Base-by-base conservation (phyloP, 2,888 invertebrate genomes). In the Drosophila mimetica region DNA sequence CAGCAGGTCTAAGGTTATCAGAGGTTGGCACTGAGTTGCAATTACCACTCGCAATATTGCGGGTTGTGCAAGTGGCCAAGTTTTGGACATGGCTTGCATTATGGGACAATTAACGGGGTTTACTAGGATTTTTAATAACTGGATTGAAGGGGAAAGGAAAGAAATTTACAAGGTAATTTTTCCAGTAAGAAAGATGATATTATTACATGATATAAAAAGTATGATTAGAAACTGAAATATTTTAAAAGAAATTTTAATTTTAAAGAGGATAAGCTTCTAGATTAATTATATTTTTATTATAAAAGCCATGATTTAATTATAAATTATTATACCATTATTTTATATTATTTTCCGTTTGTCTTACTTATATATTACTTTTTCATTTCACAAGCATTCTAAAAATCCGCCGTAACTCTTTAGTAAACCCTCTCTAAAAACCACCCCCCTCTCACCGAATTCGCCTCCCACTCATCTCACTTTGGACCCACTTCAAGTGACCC, bases 11-110 rank as follows among this genome's bases (percentile, higher is more conserved):
- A 46, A 36, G 64, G 47, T 20, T 63, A 63, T 63, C 63, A 36
- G 60, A 63, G 39, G 16, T 66, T 64, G 51, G 44, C 65, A 42
- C 63, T 47, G 39, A 48, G 61, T 72, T 64, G 71, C 76, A 79
- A 81, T 79, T 81, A 79, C 76, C 65, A 59, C 50, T 59, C 47
- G 58, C 44, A 65, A 53, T 37, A 16, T 60, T 30, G 44, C 42
- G 2, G 22, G 4, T 25, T 25, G 34, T 44, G 32, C 36, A 57
- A 60, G 51, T 44, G 28, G 51, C 48, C 46, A 61, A 55, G 13
- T 57, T 61, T 30, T 36, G 5, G 28, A 60, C 2, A 16, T 4
- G 8, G 25, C 13, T 32, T 5, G 14, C 70, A 46, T 66, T 55
- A 14, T 44, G 44, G 46, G 60, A 46, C 73, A 75, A 75, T 80